Evolutionary conservation across 2,113 vertebrate genomes (phyloP), one percentile per base, ranked within the genome.

Genomic region (Melanotaenia duboulayi): DNA sequence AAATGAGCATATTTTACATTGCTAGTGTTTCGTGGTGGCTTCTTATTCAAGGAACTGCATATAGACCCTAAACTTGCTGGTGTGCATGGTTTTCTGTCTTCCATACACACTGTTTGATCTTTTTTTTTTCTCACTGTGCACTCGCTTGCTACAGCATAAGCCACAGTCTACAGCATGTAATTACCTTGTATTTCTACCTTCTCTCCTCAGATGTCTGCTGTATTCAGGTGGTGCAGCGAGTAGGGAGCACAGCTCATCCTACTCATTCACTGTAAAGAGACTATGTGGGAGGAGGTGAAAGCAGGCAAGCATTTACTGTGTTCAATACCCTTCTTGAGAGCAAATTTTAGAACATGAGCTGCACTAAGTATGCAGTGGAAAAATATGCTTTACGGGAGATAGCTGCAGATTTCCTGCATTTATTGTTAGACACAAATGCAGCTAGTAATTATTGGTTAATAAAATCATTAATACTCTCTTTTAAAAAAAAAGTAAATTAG

Each of bases 271-370:
- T 83, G 79, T 63, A 66, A 69, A 69, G 70, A 83, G 82, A 78
- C 76, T 69, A 78, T 32, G 92, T 93, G 90, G 92, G 92, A 88
- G 92, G 87, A 90, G 86, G 90, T 89, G 89, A 90, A 79, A 82
- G 73, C 62, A 70, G 85, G 85, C 88, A 71, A 84, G 84, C 76
- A 64, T 83, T 86, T 72, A 37, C 71, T 81, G 71, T 86, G 84
- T 80, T 82, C 78, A 79, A 82, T 89, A 87, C 90, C 76, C 87
- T 84, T 69, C 76, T 87, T 73, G 11, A 76, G 78, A 68, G 86
- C 70, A 58, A 73, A 81, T 84, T 87, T 86, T 84, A 83, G 85
- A 88, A 75, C 84, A 82, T 54, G 81, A 80, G 63, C 52, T 77
- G 48, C 14, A 42, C 59, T 78, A 76, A 76, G 56, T 81, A 83